Percentiles rank a stretch among this genome's conserved stretches.
Evolutionary conservation across 1,140 invertebrate species (phyloP).

Genomic region (Procambarus virginalis): DNA sequence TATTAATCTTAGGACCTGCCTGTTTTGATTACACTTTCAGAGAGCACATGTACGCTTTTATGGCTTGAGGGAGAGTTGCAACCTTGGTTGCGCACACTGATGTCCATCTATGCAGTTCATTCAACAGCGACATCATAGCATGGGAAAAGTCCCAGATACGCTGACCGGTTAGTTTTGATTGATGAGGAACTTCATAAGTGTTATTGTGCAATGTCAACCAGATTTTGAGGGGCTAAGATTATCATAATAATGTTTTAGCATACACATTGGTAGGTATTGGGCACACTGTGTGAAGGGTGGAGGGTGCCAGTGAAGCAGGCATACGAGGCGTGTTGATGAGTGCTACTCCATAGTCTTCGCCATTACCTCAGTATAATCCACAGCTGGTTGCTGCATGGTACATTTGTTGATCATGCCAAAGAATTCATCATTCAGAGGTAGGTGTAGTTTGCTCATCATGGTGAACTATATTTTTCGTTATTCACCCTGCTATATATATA

Average conservation of each 20-base stretch:
- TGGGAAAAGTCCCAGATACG: slow-evolving; percentile 11
- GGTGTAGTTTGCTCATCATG: background rate
- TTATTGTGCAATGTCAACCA: no score
- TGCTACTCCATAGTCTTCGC: slow-evolving; percentile 42
- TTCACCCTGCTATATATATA: no score
- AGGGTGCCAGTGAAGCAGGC: slow-evolving; percentile 2
- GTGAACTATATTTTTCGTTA: no score
- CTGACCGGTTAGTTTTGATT: slow-evolving; percentile 8
- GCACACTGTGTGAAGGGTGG: slow-evolving; percentile 48
- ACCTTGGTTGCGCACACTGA: slow-evolving; percentile 31
- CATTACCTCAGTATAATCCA: slow-evolving; percentile 44
- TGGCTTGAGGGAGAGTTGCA: slow-evolving; percentile 34
- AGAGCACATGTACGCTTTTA: slow-evolving; percentile 15
- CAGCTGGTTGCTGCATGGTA: slow-evolving; percentile 37
- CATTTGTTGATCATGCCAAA: slow-evolving; percentile 24
- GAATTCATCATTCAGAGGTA: slow-evolving; percentile 53
- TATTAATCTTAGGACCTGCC: no score
- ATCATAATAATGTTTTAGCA: no score
- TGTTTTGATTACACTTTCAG: background rate
- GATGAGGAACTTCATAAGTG: no score
- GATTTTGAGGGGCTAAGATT: no score
- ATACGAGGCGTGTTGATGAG: slow-evolving; percentile 22
- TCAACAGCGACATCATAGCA: background rate
- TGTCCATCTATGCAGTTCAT: slow-evolving; percentile 2
- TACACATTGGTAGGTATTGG: slow-evolving; percentile 26